Conservation (phyloP, 2,797 vertebrate genomes). For the Labroides dimidiatus region DNA sequence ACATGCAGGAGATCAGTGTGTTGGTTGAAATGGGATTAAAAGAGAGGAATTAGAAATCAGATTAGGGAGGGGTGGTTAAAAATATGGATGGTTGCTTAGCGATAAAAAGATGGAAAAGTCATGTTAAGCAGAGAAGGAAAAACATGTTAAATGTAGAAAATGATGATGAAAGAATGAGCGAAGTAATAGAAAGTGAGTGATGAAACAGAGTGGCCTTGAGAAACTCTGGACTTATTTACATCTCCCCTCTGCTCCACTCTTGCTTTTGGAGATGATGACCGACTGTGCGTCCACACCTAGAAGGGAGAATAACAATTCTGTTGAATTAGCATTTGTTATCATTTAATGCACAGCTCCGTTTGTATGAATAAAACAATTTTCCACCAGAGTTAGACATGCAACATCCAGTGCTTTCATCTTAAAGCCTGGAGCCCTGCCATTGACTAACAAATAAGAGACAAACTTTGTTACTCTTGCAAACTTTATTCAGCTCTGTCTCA, state of each 20-base stretch:
- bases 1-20: too few relatives aligned
- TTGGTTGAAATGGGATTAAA: too few relatives aligned
- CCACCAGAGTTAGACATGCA: slow-evolving; percentile 32
- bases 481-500: slow-evolving; percentile 3
- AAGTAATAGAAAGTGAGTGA: slow-evolving; percentile 9
- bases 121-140: neutral
- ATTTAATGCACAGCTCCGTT: slow-evolving; percentile 38
- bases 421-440: slow-evolving; percentile 19
- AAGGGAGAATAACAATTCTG: slow-evolving; percentile 32
- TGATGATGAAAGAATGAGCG: neutral
- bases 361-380: slow-evolving; percentile 46
- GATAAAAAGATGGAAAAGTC: neutral
- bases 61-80: too few relatives aligned
- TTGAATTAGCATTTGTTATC: slow-evolving; percentile 49
- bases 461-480: slow-evolving; percentile 33
- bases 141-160: neutral
- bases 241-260: slow-evolving; percentile 7
- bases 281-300: slow-evolving; percentile 16
- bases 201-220: slow-evolving; percentile 9
- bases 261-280: slow-evolving; percentile 32
- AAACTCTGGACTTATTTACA: slow-evolving; percentile 26
- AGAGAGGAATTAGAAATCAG: too few relatives aligned
- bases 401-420: slow-evolving; percentile 46
- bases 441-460: slow-evolving; percentile 28
- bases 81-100: too few relatives aligned